These are phyloP conservation scores for Diarsia dahlii DNA, from an alignment of 2,888 invertebrate genomes.

Conservation along the genomic window DNA sequence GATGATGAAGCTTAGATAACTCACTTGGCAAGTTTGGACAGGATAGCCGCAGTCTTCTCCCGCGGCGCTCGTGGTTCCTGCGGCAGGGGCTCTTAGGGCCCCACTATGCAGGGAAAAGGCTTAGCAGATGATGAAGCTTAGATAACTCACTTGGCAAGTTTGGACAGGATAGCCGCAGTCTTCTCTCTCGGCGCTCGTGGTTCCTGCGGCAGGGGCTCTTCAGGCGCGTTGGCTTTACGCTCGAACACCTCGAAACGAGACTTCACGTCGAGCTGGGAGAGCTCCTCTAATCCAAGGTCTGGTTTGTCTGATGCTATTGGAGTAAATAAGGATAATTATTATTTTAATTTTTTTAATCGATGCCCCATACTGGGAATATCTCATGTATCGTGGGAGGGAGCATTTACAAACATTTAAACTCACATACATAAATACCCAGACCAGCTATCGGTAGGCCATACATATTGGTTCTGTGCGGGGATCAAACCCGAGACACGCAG, in stretches of 20 bases:
- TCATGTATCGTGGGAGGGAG: too few relatives aligned
- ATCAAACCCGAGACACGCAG: too few relatives aligned
- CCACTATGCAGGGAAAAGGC: too few relatives aligned
- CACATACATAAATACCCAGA: too few relatives aligned
- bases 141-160: constrained; percentile 94
- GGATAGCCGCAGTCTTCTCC: constrained; percentile 93
- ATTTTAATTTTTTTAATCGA: too few relatives aligned
- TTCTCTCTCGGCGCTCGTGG: constrained; percentile 79
- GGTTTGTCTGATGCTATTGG: constrained; percentile 95
- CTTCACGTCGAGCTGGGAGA: constrained; percentile 95
- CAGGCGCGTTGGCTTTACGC: constrained; percentile 86
- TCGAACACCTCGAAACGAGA: constrained; percentile 97
- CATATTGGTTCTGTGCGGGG: too few relatives aligned
- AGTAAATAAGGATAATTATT: neutral
- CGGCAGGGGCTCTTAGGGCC: constrained; percentile 81
- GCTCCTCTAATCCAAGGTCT: constrained; percentile 95
- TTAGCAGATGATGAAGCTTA: too few relatives aligned
- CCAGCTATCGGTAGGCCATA: too few relatives aligned
- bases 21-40: constrained; percentile 96
- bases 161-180: constrained; percentile 94
- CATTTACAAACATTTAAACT: too few relatives aligned
- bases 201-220: constrained; percentile 79
- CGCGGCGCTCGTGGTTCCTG: constrained; percentile 75
- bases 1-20: too few relatives aligned
- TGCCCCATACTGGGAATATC: too few relatives aligned